Evolutionary conservation across 1,140 invertebrate species (phyloP).

Genomic region (Ectropis grisescens): DNA sequence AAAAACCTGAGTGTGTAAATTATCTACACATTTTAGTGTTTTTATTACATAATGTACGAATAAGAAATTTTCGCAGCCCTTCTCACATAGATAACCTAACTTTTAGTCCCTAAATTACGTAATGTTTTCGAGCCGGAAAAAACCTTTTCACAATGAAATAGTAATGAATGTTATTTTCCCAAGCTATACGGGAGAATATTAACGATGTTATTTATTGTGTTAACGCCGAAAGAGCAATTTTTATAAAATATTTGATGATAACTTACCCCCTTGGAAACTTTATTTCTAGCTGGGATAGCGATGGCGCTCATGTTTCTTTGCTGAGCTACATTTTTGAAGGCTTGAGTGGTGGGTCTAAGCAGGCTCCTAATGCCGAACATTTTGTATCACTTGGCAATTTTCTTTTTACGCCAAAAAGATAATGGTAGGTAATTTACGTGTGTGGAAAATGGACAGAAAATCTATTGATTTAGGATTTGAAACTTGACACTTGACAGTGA

Average conservation of each 20-base stretch:
- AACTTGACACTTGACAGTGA: not conserved
- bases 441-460: not conserved
- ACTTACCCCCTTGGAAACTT: slow-evolving; percentile 46
- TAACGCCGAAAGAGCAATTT: too few species aligned
- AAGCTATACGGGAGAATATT: too few species aligned
- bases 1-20: too few species aligned
- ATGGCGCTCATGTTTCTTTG: slow-evolving; percentile 44
- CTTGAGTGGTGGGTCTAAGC: slow-evolving; percentile 26
- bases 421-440: too few species aligned
- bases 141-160: too few species aligned
- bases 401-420: too few species aligned
- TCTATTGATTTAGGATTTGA: too few species aligned
- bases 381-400: slow-evolving; percentile 14
- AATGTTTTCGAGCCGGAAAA: slow-evolving; percentile 6
- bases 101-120: slow-evolving; percentile 9
- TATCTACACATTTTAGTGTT: too few species aligned
- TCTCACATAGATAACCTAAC: slow-evolving; percentile 11
- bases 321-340: slow-evolving; percentile 38
- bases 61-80: too few species aligned
- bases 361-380: slow-evolving; percentile 46
- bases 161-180: too few species aligned
- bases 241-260: slow-evolving; percentile 2
- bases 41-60: too few species aligned
- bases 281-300: slow-evolving; percentile 34
- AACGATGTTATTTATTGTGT: too few species aligned